phyloP scores from a whole-genome alignment of 2,113 vertebrate species.

The Sminthopsis crassicaudata region DNA sequence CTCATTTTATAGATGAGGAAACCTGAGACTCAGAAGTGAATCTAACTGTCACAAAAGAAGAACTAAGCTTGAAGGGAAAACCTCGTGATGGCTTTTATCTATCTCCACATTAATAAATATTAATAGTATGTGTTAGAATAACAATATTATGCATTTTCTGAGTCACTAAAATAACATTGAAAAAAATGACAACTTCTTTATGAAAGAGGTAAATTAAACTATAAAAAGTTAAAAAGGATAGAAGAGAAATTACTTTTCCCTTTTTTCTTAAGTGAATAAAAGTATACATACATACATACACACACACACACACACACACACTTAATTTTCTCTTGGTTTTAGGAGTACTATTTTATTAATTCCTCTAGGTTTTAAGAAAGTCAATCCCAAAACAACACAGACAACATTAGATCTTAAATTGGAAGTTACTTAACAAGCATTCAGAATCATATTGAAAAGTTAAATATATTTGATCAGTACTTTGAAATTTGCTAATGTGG shows the following conservation, averaged over 20 bases:
- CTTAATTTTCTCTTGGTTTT: background rate
- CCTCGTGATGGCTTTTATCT: background rate
- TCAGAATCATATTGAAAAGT: conserved; percentile 27
- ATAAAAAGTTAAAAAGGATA: background rate
- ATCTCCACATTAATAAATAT: background rate
- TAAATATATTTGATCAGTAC: conserved; percentile 32
- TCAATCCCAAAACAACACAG: background rate
- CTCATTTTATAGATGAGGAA: no score
- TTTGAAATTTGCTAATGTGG: conserved; percentile 5
- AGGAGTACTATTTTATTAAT: background rate
- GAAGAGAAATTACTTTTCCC: background rate
- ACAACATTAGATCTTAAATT: background rate
- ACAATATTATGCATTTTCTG: background rate
- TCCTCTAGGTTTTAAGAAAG: background rate
- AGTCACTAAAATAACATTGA: no score
- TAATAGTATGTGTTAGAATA: background rate
- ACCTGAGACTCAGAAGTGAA: background rate
- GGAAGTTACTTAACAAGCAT: conserved; percentile 7
- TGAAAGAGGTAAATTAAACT: background rate
- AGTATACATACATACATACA: background rate
- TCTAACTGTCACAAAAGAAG: background rate
- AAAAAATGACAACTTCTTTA: background rate
- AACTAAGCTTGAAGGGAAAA: background rate
- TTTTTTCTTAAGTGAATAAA: background rate
- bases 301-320: background rate